Conservation (phyloP, 2,113 vertebrate species). For the Nettapus auritus region DNA sequence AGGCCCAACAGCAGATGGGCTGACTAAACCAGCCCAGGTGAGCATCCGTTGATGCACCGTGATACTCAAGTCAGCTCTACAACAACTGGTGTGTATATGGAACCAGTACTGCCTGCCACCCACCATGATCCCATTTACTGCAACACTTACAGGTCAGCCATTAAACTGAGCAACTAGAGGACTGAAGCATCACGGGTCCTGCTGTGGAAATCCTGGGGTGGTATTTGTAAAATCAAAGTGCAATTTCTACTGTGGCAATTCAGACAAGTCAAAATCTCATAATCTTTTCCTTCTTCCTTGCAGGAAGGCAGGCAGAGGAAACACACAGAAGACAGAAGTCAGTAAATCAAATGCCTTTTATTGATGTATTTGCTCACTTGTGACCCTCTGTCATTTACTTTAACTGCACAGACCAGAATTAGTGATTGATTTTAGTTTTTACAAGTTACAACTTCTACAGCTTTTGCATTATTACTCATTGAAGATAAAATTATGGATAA, state of each 20-base stretch:
- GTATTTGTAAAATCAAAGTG: neutral
- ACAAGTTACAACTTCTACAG: neutral
- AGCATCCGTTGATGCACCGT: neutral
- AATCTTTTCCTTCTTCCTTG: neutral
- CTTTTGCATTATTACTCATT: neutral
- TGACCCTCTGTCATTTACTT: neutral
- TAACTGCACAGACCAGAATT: conserved; percentile 1
- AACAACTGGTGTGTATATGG: neutral
- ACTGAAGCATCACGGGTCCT: neutral
- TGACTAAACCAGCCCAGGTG: neutral
- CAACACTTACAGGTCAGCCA: neutral
- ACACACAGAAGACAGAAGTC: neutral
- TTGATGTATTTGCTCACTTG: neutral
- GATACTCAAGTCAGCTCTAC: neutral
- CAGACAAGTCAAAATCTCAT: neutral
- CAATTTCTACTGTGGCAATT: too few species aligned
- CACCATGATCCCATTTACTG: neutral
- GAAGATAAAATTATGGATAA: neutral
- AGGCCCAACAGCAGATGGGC: neutral
- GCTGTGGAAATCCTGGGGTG: neutral
- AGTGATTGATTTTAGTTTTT: neutral
- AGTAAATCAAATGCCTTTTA: conserved; percentile 45
- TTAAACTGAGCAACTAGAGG: too few species aligned
- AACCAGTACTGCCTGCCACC: fast-evolving
- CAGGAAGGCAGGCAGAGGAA: neutral